phyloP scores from a whole-genome alignment of 2,888 invertebrate genomes.

The Pedicia rivosa region DNA sequence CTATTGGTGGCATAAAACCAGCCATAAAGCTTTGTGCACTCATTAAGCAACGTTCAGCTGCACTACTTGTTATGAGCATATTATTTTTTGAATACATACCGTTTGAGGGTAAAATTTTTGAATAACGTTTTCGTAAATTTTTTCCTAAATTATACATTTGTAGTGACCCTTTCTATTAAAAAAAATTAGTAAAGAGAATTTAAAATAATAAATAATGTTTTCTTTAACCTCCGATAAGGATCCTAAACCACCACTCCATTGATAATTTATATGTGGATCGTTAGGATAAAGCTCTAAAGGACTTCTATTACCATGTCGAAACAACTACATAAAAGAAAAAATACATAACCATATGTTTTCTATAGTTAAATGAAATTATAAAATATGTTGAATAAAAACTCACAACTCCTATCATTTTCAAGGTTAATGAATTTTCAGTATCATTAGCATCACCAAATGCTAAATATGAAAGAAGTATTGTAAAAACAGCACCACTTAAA shows the following conservation, averaged over 20 bases:
- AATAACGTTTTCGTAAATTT: constrained; percentile 53
- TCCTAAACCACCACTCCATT: constrained; percentile 72
- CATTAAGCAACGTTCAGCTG: constrained; percentile 70
- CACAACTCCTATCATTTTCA: constrained; percentile 29
- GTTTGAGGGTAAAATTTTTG: constrained; percentile 42
- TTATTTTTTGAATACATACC: constrained; percentile 40
- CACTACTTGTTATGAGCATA: constrained; percentile 54
- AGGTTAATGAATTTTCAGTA: constrained; percentile 22
- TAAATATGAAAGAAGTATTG: constrained; percentile 26
- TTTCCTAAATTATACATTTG: constrained; percentile 61
- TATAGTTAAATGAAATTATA: not conserved
- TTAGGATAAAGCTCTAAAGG: constrained; percentile 61
- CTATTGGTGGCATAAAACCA: constrained; percentile 39
- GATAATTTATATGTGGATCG: constrained; percentile 58
- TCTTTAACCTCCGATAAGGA: constrained; percentile 44
- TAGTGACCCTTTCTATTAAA: constrained; percentile 50
- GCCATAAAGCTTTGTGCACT: constrained; percentile 69
- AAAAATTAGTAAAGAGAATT: not conserved
- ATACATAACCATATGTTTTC: not conserved
- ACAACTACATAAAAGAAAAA: constrained; percentile 19
- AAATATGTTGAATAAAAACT: too few species aligned
- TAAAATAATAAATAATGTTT: not conserved
- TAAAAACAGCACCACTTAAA: constrained; percentile 22
- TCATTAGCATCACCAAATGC: constrained; percentile 29
- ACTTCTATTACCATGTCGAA: constrained; percentile 32